Percentiles rank a stretch among this genome's conserved stretches.
Conservation (phyloP, 1,140 invertebrate genomes). For the Megathymus violae region DNA sequence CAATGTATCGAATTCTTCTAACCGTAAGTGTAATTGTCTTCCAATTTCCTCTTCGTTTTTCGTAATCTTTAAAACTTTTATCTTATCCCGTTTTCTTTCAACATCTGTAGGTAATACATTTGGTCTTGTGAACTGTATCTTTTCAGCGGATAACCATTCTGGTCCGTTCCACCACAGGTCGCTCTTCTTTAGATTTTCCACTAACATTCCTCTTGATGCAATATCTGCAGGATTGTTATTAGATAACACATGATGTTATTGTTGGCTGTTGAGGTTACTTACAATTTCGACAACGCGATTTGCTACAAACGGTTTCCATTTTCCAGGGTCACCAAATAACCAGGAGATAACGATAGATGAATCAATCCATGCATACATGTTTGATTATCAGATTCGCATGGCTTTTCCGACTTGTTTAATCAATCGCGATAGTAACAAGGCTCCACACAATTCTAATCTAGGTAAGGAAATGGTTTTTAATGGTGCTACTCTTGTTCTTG, state of each 20-base stretch:
- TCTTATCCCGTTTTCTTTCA: conserved; percentile 29
- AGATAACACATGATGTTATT: conserved; percentile 49
- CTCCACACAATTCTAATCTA: conserved; percentile 17
- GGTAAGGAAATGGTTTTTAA: conserved; percentile 27
- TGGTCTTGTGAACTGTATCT: conserved; percentile 31
- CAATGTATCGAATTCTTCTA: conserved; percentile 59
- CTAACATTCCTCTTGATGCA: conserved; percentile 40
- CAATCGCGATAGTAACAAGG: conserved; percentile 3
- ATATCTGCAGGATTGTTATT: conserved; percentile 53
- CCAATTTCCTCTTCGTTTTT: conserved; percentile 4
- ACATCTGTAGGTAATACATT: conserved; percentile 31
- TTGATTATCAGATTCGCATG: conserved; percentile 20
- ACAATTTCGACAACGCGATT: conserved; percentile 60
- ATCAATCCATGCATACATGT: conserved; percentile 55
- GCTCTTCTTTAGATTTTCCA: conserved; percentile 19
- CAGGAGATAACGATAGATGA: conserved; percentile 50
- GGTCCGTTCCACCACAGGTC: conserved; percentile 41
- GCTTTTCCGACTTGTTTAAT: conserved; percentile 28
- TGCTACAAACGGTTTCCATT: conserved; percentile 63
- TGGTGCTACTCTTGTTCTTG: conserved; percentile 17
- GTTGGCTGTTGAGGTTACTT: conserved; percentile 2
- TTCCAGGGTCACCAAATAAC: conserved; percentile 41
- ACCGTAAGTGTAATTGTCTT: conserved; percentile 14
- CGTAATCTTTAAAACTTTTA: conserved; percentile 48
- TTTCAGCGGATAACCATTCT: conserved; percentile 32